These are phyloP conservation scores for Acromyrmex echinatior DNA, from an alignment of 1,140 invertebrate species.

Conservation along the genomic window DNA sequence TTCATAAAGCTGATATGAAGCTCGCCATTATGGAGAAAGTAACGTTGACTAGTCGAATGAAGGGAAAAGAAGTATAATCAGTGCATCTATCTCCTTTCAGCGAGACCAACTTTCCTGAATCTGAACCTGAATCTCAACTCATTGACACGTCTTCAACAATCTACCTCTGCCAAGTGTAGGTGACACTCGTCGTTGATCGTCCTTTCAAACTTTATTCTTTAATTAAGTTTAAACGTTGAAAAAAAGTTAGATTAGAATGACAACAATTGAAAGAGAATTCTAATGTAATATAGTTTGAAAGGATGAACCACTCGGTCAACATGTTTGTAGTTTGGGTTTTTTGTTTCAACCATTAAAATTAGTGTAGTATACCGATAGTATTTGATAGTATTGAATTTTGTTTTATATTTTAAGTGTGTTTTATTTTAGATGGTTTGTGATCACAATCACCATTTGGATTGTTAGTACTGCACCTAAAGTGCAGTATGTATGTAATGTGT, in stretches of 20 bases:
- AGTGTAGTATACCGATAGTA: constrained; percentile 18
- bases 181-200: constrained; percentile 80
- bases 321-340: constrained; percentile 64
- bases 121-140: constrained; percentile 97
- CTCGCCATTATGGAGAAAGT: constrained; percentile 71
- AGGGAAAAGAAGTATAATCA: constrained; percentile 76
- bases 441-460: background rate
- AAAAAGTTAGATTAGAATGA: constrained; percentile 2
- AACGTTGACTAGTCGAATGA: constrained; percentile 62
- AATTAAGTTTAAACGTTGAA: constrained; percentile 6
- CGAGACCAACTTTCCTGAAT: constrained; percentile 98
- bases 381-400: background rate
- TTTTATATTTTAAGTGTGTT: constrained; percentile 50
- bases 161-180: constrained; percentile 88
- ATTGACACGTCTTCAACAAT: constrained; percentile 93
- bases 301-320: constrained; percentile 55
- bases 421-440: constrained; percentile 45
- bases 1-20: constrained; percentile 63
- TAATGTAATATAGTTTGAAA: constrained; percentile 64
- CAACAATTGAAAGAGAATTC: background rate
- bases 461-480: constrained; percentile 26
- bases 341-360: constrained; percentile 15
- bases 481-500: constrained; percentile 21
- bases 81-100: constrained; percentile 91
- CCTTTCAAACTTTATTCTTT: constrained; percentile 75